phyloP scores from a whole-genome alignment of 1,140 invertebrate species.

The Hypothenemus hampei region DNA sequence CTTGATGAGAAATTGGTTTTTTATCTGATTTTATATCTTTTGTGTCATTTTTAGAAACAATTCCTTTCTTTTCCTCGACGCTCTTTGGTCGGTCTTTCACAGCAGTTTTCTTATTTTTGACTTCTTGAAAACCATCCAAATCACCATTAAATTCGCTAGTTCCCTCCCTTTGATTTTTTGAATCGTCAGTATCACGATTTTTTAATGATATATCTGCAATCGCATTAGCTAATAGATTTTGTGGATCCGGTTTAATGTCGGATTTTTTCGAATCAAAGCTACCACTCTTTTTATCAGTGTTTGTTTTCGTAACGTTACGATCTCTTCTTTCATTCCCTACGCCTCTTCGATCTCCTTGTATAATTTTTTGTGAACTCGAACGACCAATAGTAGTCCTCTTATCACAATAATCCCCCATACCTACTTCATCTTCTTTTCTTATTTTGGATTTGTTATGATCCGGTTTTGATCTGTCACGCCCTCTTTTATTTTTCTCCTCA shows the following conservation, averaged over 20 bases:
- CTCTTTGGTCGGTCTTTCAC: conserved; percentile 56
- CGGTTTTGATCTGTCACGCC: conserved; percentile 12
- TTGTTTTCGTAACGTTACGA: conserved; percentile 11
- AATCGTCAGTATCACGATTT: conserved; percentile 30
- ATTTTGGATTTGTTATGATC: conserved; percentile 21
- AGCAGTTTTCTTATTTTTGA: conserved; percentile 75
- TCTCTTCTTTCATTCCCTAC: conserved; percentile 6
- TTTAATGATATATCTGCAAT: conserved; percentile 37
- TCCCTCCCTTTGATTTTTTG: conserved; percentile 28
- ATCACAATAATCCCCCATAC: conserved; percentile 29
- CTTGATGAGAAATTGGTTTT: conserved; percentile 6
- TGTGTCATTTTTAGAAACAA: conserved; percentile 44
- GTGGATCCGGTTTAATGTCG: conserved; percentile 29
- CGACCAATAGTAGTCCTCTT: conserved; percentile 7
- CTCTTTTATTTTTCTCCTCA: conserved; percentile 30
- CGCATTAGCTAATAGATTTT: conserved; percentile 31
- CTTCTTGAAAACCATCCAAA: conserved; percentile 80
- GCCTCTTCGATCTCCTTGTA: neutral
- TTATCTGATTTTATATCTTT: conserved; percentile 40
- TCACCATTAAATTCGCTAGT: conserved; percentile 44
- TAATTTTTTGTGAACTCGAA: conserved; percentile 15
- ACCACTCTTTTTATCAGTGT: conserved; percentile 8
- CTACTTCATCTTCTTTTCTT: conserved; percentile 17
- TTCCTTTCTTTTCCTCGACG: conserved; percentile 48
- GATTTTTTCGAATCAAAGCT: conserved; percentile 24